Evolutionary conservation across 2,113 vertebrate species (phyloP).

Genomic region (Pelvicachromis taeniatus): DNA sequence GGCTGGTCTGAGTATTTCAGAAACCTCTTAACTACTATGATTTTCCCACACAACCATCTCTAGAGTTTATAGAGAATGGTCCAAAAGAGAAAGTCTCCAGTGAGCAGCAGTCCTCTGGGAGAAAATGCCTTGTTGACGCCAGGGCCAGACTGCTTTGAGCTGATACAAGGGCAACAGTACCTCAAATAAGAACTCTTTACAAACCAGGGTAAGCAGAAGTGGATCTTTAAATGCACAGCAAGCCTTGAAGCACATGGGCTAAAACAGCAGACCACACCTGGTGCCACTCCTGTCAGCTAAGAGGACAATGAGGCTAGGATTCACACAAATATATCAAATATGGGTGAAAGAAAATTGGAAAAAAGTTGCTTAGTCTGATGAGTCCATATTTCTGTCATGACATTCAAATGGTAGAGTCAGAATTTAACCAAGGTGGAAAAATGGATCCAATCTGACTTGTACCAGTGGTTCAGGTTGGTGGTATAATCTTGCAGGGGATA

Average conservation of each 20-base stretch:
- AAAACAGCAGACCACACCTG: too few species aligned
- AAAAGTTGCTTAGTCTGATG: accelerated
- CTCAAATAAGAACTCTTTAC: neutral
- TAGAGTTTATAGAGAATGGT: neutral
- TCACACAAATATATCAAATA: accelerated
- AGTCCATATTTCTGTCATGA: neutral
- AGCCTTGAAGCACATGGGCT: neutral
- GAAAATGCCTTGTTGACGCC: neutral
- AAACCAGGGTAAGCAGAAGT: neutral
- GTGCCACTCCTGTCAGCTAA: neutral
- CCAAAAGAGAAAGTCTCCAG: neutral
- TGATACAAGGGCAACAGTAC: neutral
- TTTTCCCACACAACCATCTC: neutral
- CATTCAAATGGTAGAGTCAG: neutral
- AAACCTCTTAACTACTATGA: neutral
- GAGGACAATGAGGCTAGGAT: neutral
- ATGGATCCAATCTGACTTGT: neutral
- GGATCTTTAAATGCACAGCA: neutral
- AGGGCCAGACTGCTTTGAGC: neutral
- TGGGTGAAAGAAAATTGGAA: neutral
- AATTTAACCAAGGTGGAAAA: neutral
- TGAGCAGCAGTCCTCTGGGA: neutral
- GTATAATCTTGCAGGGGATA: neutral
- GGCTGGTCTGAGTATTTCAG: neutral
- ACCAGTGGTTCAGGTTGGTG: neutral